Conservation (phyloP, 2,113 vertebrate genomes). For the Callocephalon fimbriatum region DNA sequence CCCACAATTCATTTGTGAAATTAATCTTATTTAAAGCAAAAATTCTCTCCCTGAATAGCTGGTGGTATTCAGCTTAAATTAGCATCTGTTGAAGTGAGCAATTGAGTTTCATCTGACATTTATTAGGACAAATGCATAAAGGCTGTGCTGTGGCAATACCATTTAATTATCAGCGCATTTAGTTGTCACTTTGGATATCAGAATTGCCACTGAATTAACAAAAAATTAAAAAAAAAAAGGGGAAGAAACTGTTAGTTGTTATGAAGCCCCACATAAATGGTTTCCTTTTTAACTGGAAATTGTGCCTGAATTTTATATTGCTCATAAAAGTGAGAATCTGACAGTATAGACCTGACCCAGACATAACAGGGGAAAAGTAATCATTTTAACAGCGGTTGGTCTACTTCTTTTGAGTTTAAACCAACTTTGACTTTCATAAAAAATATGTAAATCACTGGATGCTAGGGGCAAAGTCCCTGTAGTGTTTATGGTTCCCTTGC, state of each 20-base stretch:
- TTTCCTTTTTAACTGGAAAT: constrained; percentile 22
- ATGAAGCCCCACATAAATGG: constrained; percentile 3
- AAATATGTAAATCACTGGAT: constrained; percentile 10
- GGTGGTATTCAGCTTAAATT: constrained; percentile 72
- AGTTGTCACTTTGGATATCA: constrained; percentile 58
- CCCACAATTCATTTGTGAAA: constrained; percentile 58
- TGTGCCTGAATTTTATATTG: neutral
- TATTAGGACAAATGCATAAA: constrained; percentile 63
- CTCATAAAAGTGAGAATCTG: constrained; percentile 23
- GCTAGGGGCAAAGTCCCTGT: constrained; percentile 29
- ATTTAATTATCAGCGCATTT: constrained; percentile 55
- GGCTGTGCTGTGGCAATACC: constrained; percentile 50
- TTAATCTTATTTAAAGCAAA: constrained; percentile 73
- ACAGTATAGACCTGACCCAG: neutral
- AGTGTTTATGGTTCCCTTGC: constrained; percentile 32
- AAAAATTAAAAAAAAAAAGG: neutral
- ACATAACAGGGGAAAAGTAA: constrained; percentile 35
- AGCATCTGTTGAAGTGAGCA: constrained; percentile 62
- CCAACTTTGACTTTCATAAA: constrained; percentile 50
- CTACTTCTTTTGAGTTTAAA: constrained; percentile 57
- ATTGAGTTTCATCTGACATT: constrained; percentile 72
- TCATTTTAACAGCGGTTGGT: constrained; percentile 65
- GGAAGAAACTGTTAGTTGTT: constrained; percentile 11
- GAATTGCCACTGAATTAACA: constrained; percentile 54
- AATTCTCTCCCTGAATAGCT: constrained; percentile 56